These are phyloP conservation scores for Calidris pugnax DNA, from an alignment of 2,113 vertebrate species.

Conservation along the genomic window DNA sequence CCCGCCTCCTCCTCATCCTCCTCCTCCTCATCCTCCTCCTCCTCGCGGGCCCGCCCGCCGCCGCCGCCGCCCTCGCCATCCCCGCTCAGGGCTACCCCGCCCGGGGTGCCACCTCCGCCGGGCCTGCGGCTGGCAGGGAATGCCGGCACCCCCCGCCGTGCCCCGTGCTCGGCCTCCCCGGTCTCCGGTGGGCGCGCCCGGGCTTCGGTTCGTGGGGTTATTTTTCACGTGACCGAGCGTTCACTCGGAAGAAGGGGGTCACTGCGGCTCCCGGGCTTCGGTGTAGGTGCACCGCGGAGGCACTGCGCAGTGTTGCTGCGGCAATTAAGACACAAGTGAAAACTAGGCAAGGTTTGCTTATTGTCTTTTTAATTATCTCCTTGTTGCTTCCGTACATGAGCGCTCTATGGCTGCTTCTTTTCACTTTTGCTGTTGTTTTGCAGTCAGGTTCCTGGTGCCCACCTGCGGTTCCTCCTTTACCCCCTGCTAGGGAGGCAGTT, in stretches of 20 bases:
- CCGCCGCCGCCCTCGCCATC: background rate
- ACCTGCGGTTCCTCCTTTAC: background rate
- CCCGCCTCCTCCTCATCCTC: background rate
- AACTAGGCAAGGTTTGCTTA: background rate
- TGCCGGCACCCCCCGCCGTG: background rate
- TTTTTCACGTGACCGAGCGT: fast-evolving
- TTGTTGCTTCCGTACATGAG: background rate
- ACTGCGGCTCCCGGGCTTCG: background rate
- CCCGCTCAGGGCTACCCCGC: background rate
- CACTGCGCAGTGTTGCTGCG: background rate
- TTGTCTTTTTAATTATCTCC: background rate
- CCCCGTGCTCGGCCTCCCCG: no score
- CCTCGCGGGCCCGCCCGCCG: background rate
- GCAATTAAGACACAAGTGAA: background rate
- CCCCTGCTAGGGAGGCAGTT: background rate
- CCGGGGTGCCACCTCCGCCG: background rate
- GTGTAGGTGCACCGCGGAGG: background rate
- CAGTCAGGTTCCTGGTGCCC: background rate
- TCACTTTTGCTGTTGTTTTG: background rate
- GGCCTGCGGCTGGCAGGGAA: background rate
- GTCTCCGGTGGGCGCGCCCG: background rate
- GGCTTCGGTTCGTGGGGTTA: fast-evolving
- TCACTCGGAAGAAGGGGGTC: background rate
- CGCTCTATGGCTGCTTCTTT: background rate
- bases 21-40: background rate